Conservation (phyloP, 92 coral and sea anemone genomes). For the Heteractis magnifica region DNA sequence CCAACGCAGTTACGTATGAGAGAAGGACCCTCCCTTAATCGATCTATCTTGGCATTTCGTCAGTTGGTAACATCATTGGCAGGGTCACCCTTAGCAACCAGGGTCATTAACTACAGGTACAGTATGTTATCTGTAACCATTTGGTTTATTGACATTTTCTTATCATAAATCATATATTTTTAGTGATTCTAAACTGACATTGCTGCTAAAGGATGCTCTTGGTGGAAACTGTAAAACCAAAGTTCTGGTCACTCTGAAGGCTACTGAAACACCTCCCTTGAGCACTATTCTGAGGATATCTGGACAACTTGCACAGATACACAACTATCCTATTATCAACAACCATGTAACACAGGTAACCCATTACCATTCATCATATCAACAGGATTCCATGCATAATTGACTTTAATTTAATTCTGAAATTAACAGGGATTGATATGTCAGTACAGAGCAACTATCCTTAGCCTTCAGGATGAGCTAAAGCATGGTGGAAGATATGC, state of each 20-base stretch:
- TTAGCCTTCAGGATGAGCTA: slow-evolving; percentile 58
- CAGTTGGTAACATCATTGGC: slow-evolving; percentile 60
- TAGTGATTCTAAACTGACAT: slow-evolving; percentile 77
- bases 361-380: background rate
- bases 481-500: slow-evolving; percentile 47
- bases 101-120: slow-evolving; percentile 64
- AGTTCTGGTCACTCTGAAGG: slow-evolving; percentile 70
- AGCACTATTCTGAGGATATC: slow-evolving; percentile 57
- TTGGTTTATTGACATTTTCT: background rate
- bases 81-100: slow-evolving; percentile 50
- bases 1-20: slow-evolving; percentile 85
- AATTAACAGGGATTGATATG: slow-evolving; percentile 60
- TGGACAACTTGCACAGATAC: slow-evolving; percentile 78
- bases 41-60: slow-evolving; percentile 59
- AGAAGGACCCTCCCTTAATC: slow-evolving; percentile 78
- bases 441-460: slow-evolving; percentile 62
- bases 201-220: slow-evolving; percentile 67
- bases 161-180: background rate
- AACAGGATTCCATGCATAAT: background rate
- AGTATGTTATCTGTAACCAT: background rate
- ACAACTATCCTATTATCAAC: slow-evolving; percentile 68
- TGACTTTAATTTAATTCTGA: background rate
- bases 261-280: slow-evolving; percentile 57
- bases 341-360: slow-evolving; percentile 75
- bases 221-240: slow-evolving; percentile 85